phyloP scores from a whole-genome alignment of 2,113 vertebrate species.

The Eptesicus fuscus region DNA sequence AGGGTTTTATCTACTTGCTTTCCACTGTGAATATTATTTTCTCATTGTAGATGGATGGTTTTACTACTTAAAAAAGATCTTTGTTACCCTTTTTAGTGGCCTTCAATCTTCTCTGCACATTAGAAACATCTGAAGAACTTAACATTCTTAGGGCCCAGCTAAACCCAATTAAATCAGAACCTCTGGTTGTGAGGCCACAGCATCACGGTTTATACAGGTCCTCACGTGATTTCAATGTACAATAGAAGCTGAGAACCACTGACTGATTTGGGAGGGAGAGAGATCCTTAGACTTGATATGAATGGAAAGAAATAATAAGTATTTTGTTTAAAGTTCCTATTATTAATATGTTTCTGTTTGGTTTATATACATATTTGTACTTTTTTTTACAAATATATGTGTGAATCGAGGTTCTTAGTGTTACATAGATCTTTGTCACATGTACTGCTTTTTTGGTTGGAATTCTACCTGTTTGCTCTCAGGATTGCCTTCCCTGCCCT shows the following conservation, averaged over 20 bases:
- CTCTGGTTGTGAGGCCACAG: neutral
- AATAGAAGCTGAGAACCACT: neutral
- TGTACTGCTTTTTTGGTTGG: neutral
- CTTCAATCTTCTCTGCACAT: neutral
- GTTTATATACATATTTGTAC: neutral
- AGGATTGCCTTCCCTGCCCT: neutral
- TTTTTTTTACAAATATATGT: neutral
- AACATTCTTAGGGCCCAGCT: neutral
- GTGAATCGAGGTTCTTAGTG: neutral
- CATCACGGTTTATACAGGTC: neutral
- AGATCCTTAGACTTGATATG: neutral
- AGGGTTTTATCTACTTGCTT: neutral
- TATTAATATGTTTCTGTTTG: neutral
- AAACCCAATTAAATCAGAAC: neutral
- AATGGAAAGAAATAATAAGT: neutral
- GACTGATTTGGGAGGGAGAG: neutral
- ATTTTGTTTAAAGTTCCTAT: neutral
- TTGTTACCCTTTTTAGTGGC: neutral
- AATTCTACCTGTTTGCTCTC: neutral
- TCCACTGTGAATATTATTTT: neutral
- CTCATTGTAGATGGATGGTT: neutral
- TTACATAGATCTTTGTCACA: neutral
- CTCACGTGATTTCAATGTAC: neutral
- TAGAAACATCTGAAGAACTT: neutral
- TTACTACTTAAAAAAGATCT: neutral